Evolutionary conservation across 1,140 invertebrate genomes (phyloP), one percentile per base, ranked within the genome.

Genomic region (Pseudomyrmex dendroicus): DNA sequence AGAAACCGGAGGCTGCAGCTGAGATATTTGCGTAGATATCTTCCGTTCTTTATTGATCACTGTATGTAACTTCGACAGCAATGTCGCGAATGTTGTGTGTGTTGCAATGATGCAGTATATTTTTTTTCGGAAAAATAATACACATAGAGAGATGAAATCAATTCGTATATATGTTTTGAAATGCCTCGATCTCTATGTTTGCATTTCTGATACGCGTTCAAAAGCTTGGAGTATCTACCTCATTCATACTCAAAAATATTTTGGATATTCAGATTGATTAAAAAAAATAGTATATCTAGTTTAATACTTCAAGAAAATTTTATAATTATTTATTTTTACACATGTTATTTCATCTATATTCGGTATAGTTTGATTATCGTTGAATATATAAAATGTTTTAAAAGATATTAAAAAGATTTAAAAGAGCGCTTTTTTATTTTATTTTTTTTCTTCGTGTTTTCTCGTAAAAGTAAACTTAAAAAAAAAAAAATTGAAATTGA

Each of bases 51-150:
- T 13, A 62, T 74, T 35, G 72, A 73, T 63, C 57, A 13, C 13
- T 13, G 15, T 25, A 50, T 10, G 22, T 35, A 7, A 17, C 68
- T 35, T 15, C 12, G 17, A 59, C 54, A 73, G 35, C 17, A 22
- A 15, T 35, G 35, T 73, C 54, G 12, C 68, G 20, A 50, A 5
- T 35, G 35, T 35, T 35, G 35, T 35, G 35, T 35, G 35, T 35
- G 35, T 35, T 73, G 22, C 13, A 62, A 17, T 4, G 20, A 50
- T 59, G 3, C 25, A 25, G 25, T 25, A 13, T 74, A 13, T 8
- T 20, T n/a, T 61, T 20, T 20, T n/a, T 13, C 48, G 46, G 25
- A 74, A 72, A 62, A 73, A 20, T 73, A 73, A 22, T 44, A 25
- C 9, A 10, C 17, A 73, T 20, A 20, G 62, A 74, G 22, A 61